These are phyloP conservation scores for Pristionchus fissidentatus DNA, from an alignment of 2,888 invertebrate species.

Conservation along the genomic window DNA sequence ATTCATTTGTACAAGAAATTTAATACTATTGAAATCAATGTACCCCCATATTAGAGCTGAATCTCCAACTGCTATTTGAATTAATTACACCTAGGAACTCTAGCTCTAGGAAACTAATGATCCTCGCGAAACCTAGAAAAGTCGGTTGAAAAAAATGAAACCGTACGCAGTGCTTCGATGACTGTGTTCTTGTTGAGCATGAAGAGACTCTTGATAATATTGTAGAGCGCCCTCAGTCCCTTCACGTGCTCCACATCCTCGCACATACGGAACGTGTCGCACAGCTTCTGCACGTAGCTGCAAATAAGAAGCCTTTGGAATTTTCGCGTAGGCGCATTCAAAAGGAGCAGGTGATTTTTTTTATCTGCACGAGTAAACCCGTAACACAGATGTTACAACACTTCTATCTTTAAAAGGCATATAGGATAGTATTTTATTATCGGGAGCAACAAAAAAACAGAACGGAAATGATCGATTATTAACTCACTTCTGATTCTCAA, in stretches of 20 bases:
- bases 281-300: conserved; percentile 90
- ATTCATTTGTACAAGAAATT: background rate
- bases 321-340: background rate
- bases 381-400: background rate
- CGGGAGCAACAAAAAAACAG: too few species aligned
- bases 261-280: conserved; percentile 95
- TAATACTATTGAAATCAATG: background rate
- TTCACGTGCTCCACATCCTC: conserved; percentile 96
- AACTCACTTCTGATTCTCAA: conserved; percentile 87
- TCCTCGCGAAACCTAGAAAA: too few species aligned
- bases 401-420: background rate
- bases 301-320: conserved; percentile 38
- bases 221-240: conserved; percentile 78
- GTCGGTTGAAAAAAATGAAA: background rate
- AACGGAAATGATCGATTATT: too few species aligned
- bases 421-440: background rate
- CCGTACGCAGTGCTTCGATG: conserved; percentile 82
- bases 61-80: too few species aligned
- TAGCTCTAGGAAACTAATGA: too few species aligned
- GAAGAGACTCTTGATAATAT: conserved; percentile 98
- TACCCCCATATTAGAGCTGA: too few species aligned
- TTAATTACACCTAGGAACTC: too few species aligned
- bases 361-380: background rate
- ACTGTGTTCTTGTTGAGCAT: conserved; percentile 93
- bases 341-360: background rate